Percentiles rank a stretch among this genome's conserved stretches.
Conservation (phyloP, 2,113 vertebrate genomes). For the Cavia aperea region DNA sequence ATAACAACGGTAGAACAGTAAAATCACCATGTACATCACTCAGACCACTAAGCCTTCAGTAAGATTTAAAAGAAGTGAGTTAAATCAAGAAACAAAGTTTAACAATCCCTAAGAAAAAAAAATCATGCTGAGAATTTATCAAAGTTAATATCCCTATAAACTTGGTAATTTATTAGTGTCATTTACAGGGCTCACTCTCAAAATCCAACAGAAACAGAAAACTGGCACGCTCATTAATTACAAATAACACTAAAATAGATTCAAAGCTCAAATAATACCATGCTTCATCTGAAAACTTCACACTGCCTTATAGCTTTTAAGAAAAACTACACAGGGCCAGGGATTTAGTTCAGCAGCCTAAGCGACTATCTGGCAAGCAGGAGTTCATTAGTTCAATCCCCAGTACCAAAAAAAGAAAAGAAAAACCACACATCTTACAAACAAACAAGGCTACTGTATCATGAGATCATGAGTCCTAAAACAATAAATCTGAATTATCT, state of each 20-base stretch:
- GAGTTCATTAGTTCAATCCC: no score
- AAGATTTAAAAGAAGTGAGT: slow-evolving; percentile 42
- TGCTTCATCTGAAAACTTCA: slow-evolving; percentile 31
- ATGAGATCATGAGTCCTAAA: not conserved
- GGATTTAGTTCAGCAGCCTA: no score
- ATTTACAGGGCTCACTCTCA: slow-evolving; percentile 38
- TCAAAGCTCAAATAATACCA: not conserved
- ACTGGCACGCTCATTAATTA: slow-evolving; percentile 26
- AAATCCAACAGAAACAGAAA: slow-evolving; percentile 51
- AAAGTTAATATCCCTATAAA: slow-evolving; percentile 48
- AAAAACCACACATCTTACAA: not conserved
- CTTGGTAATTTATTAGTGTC: slow-evolving; percentile 31
- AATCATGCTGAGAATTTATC: slow-evolving; percentile 27
- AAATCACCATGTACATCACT: slow-evolving; percentile 57
- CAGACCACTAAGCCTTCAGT: slow-evolving; percentile 43
- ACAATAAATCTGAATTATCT: slow-evolving; percentile 4
- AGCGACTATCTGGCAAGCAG: no score
- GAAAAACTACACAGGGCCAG: not conserved
- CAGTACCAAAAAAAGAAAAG: no score
- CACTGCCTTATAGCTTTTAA: not conserved
- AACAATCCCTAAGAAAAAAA: not conserved
- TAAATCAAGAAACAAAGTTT: slow-evolving; percentile 33
- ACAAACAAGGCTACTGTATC: slow-evolving; percentile 21
- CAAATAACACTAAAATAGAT: slow-evolving; percentile 42
- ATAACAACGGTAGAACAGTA: slow-evolving; percentile 39